Conservation (phyloP, 1,140 invertebrate genomes). For the Diploscapter pachys region DNA sequence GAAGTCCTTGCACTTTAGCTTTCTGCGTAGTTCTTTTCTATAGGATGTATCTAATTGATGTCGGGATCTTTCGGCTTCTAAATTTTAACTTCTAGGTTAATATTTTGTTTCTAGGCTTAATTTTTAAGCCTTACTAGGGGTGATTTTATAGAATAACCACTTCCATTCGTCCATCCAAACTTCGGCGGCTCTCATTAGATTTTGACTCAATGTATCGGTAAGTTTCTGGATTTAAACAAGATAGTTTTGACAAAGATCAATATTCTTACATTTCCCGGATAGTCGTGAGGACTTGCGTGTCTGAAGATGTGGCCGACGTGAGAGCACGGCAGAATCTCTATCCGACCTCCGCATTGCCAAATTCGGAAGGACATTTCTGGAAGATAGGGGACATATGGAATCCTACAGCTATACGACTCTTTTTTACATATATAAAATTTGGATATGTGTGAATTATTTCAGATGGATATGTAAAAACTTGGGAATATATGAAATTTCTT, state of each 20-base stretch:
- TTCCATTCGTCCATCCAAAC: constrained; percentile 93
- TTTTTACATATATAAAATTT: no score
- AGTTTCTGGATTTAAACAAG: no score
- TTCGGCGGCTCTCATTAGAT: constrained; percentile 40
- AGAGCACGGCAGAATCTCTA: constrained; percentile 90
- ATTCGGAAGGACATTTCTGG: constrained; percentile 68
- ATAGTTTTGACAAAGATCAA: constrained; percentile 60
- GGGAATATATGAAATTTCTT: no score
- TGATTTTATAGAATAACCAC: constrained; percentile 96
- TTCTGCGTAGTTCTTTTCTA: constrained; percentile 72
- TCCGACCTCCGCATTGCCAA: constrained; percentile 91
- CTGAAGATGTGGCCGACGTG: constrained; percentile 82
- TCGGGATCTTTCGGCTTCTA: constrained; percentile 67
- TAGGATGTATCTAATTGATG: constrained; percentile 68
- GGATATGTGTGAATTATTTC: no score
- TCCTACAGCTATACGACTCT: no score
- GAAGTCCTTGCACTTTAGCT: constrained; percentile 85
- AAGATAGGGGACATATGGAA: background rate
- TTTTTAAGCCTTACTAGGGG: constrained; percentile 74
- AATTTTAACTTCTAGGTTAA: constrained; percentile 22
- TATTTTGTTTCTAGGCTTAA: background rate
- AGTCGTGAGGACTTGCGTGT: constrained; percentile 90
- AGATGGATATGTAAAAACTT: no score
- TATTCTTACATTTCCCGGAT: constrained; percentile 74
- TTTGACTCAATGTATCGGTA: no score